Base-by-base conservation (phyloP, 2,888 invertebrate genomes). In the Nephrotoma guestfalica region DNA sequence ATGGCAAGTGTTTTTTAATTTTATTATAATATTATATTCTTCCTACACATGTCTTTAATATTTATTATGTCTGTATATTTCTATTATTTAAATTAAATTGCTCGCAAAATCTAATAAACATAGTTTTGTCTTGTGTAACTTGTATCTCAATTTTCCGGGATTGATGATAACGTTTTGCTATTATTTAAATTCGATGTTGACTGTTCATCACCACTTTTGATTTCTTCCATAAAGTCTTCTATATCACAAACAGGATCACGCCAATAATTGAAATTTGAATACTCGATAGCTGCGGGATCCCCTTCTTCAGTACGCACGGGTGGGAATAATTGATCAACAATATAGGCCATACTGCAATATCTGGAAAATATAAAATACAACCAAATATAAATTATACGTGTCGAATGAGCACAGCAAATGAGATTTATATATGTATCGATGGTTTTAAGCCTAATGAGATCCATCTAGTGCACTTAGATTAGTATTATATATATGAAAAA, bases 311-410 rank as follows among this genome's bases (percentile, higher is more conserved):
- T 93, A 41, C 41, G 51, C 89, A 95, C 93, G 86, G 96, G 95
- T 89, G 99, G 99, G 92, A 98, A 99, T 91, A 99, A 94, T 92
- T 98, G 98, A 93, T 99, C 99, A 88, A 97, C 98, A 88, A 98
- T 95, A 91, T 96, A 96, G 88, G 96, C 96, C 96, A 99, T 96
- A 91, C 96, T 96, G 87, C 96, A 95, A 92, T 99, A 99, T 90
- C 98, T 98, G 94, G 5, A 94, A 87, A 86, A 83, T 30, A 86
- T 86, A 86, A 86, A 83, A 85, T 43, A 85, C 18, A 30, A 45
- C 30, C 18, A 15, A 45, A 45, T 41, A 45, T 43, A 7, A 43
- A 15, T n/a, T 41, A 6, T 7, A 18, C 11, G 15, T n/a, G 6
- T 83, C 83, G 43, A 40, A 30, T 30, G 30, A 30, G 30, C 1